Conservation (phyloP, 2,888 invertebrate species). For the Cephus nigrinus region DNA sequence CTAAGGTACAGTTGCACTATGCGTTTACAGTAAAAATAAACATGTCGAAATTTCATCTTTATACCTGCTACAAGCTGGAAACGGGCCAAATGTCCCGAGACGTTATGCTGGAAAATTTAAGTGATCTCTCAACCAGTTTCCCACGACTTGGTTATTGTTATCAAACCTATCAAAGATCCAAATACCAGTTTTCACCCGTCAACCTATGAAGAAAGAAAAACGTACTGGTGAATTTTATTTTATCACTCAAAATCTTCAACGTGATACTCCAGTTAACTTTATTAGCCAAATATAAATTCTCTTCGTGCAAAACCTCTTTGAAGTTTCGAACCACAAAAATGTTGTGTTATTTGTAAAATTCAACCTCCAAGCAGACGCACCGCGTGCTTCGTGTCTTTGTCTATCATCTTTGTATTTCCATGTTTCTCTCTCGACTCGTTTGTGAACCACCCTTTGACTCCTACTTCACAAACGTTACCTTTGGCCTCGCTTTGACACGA, state of each 20-base stretch:
- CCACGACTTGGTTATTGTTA: neutral
- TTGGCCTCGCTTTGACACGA: neutral
- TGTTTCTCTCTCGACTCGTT: neutral
- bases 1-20: neutral
- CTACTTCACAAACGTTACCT: neutral
- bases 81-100: neutral
- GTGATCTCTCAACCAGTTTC: neutral
- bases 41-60: constrained; percentile 6
- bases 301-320: neutral
- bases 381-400: neutral
- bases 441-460: neutral
- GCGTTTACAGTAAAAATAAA: constrained; percentile 1
- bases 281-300: neutral
- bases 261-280: neutral
- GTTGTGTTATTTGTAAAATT: neutral
- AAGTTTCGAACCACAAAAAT: neutral
- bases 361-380: neutral
- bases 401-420: neutral
- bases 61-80: neutral
- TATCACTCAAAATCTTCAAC: neutral
- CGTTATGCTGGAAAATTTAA: neutral
- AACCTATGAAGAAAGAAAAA: neutral
- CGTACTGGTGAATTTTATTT: neutral
- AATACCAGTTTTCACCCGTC: neutral
- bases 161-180: neutral